These are phyloP conservation scores for Lymantria monacha DNA, from an alignment of 2,888 invertebrate genomes.

Conservation along the genomic window DNA sequence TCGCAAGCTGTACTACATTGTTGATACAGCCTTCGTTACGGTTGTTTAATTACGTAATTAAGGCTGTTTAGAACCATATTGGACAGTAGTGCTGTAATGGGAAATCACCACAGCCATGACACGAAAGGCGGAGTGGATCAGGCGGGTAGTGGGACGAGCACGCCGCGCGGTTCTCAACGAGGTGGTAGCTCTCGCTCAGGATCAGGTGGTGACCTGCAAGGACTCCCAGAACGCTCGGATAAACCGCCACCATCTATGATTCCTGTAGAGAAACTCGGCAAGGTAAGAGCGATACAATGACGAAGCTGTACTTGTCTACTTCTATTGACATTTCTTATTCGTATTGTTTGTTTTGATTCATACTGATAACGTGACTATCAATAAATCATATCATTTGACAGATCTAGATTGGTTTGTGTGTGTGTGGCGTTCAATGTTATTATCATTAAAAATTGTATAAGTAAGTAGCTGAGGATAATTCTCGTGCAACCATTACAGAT, in stretches of 20 bases:
- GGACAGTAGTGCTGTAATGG: conserved; percentile 46
- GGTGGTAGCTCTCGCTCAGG: conserved; percentile 81
- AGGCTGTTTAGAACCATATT: conserved; percentile 10
- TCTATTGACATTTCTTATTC: conserved; percentile 37
- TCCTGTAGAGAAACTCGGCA: conserved; percentile 89
- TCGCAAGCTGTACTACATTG: conserved; percentile 7
- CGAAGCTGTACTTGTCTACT: conserved; percentile 27
- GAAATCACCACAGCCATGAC: conserved; percentile 67
- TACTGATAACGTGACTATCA: conserved; percentile 27
- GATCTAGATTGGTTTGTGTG: conserved; percentile 9
- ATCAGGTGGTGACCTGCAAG: conserved; percentile 85
- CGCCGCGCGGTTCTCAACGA: conserved; percentile 70
- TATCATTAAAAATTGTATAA: background rate
- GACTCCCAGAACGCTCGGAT: conserved; percentile 81
- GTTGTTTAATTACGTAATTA: conserved; percentile 25
- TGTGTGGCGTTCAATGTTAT: no score
- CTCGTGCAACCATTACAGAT: background rate
- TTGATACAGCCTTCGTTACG: conserved; percentile 14
- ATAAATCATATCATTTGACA: conserved; percentile 31
- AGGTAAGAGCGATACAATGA: conserved; percentile 70
- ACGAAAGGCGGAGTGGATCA: conserved; percentile 46
- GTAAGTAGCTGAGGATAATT: background rate
- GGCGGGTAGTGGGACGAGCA: conserved; percentile 61
- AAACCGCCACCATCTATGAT: conserved; percentile 82
- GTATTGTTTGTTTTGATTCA: conserved; percentile 36